Evolutionary conservation across 2,888 invertebrate genomes (phyloP), one percentile per base, ranked within the genome.

Genomic region (Callinectes sapidus): DNA sequence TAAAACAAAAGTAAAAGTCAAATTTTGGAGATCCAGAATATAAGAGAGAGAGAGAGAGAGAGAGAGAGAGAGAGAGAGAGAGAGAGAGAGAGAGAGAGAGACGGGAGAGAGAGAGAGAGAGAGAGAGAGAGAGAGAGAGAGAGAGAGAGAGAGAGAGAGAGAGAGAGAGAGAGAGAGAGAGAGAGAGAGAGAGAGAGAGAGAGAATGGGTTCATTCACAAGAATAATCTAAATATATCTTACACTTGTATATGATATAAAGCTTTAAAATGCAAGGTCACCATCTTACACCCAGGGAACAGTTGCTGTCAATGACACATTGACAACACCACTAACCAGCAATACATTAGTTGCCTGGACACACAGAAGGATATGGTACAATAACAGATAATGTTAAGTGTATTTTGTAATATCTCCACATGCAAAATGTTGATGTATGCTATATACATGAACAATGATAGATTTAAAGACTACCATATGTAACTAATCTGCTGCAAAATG

Each of bases 201-300:
- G 10, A 23, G 3, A 18, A 5, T 3, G 23, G 13, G 61, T 39
- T 23, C 61, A 61, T 16, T 61, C 2, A 61, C 2, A 61, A 61
- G 2, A 61, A 61, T 18, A 61, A 61, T 2, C 61, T 61, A 61
- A 23, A 23, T 61, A n/a, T 71, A 71, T 71, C 71, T 71, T 71
- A 71, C 71, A 71, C 71, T 71, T 71, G 28, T 28, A 71, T 71
- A 71, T 71, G 28, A 61, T 28, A 71, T 71, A 71, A 71, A 71
- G 71, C 71, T 71, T 71, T 5, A 71, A 28, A 71, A 71, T n/a
- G 71, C 28, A n/a, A 71, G 10, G 71, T 28, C n/a, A 28, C n/a
- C 28, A 10, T n/a, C 28, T 71, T 28, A 28, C 23, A 71, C 28
- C 71, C 71, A 28, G 28, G 71, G 10, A 71, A 28, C 71, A 1